Evolutionary conservation across 2,797 vertebrate genomes (phyloP).

Genomic region (Sebastiscus tertius): DNA sequence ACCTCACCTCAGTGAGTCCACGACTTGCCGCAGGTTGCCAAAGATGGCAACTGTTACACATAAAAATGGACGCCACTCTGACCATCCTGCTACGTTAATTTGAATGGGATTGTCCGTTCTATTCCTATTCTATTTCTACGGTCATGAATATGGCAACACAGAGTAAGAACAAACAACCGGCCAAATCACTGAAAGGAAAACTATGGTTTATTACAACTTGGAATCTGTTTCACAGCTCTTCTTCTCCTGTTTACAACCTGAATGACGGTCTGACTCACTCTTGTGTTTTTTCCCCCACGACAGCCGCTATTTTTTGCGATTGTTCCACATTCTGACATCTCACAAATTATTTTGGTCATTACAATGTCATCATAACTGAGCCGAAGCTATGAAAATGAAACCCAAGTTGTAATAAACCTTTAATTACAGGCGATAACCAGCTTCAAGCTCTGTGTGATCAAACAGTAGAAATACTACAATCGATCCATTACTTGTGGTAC

Average conservation of each 20-base stretch:
- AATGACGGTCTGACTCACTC: background rate
- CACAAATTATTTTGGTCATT: background rate
- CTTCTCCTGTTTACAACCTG: background rate
- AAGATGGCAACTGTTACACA: no score
- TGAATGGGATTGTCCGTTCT: no score
- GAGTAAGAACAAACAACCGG: background rate
- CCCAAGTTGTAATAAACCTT: background rate
- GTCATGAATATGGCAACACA: background rate
- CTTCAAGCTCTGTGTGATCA: background rate
- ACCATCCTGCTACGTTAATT: no score
- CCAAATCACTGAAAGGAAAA: background rate
- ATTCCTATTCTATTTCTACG: no score
- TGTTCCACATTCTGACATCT: no score
- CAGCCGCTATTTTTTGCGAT: background rate
- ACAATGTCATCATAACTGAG: background rate
- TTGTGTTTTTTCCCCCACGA: background rate
- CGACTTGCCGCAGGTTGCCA: no score
- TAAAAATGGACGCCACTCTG: no score
- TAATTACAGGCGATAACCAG: background rate
- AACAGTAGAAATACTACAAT: background rate
- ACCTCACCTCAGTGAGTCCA: no score
- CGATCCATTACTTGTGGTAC: background rate
- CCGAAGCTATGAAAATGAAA: background rate
- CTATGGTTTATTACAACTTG: background rate
- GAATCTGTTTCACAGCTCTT: background rate